Percentiles rank a stretch among this genome's conserved stretches.
Conservation (phyloP, 2,888 invertebrate genomes). For the Meghimatium bilineatum region DNA sequence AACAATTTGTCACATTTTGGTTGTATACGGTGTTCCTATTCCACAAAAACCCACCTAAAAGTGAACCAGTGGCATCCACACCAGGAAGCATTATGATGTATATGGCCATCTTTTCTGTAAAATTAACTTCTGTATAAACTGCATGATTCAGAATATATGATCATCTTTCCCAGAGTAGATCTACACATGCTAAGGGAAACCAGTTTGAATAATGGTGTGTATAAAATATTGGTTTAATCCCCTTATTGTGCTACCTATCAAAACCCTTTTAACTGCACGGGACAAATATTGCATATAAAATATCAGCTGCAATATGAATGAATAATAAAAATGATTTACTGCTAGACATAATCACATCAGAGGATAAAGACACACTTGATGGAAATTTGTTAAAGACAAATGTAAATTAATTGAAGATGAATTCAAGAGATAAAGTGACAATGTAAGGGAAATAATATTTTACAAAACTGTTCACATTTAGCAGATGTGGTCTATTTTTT, state of each 20-base stretch:
- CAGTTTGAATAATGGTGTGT: neutral
- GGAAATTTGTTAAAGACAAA: neutral
- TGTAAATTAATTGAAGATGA: neutral
- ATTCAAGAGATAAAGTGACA: neutral
- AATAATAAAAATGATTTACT: neutral
- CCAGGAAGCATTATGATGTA: no score
- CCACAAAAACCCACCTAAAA: no score
- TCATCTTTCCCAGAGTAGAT: no score
- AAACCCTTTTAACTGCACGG: neutral
- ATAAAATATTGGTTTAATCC: neutral
- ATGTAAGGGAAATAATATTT: neutral
- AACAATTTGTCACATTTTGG: no score
- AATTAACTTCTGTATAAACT: no score
- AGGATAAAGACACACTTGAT: neutral
- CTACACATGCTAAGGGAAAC: no score
- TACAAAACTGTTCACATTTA: neutral
- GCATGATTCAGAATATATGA: no score
- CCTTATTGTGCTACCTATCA: neutral
- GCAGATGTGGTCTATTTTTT: neutral
- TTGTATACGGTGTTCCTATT: no score
- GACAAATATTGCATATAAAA: neutral
- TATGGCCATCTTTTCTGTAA: no score
- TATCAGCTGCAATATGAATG: neutral
- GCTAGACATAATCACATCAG: neutral
- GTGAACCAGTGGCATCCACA: no score